Percentiles rank a stretch among this genome's conserved stretches.
phyloP scores from a whole-genome alignment of 2,797 vertebrate species.

The Hyperoplus immaculatus region DNA sequence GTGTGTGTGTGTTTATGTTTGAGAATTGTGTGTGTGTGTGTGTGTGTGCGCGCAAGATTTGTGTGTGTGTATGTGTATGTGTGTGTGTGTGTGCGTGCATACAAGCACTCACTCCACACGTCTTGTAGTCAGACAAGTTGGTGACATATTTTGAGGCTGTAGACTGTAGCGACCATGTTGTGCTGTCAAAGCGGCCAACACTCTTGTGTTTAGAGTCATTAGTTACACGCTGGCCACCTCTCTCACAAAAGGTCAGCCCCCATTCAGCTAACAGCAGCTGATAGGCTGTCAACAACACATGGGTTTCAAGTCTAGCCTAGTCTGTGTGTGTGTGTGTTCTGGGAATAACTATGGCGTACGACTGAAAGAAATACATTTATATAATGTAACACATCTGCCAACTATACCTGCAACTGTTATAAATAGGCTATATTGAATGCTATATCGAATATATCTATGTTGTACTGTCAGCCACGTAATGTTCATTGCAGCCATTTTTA shows the following conservation, averaged over 20 bases:
- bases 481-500: too few relatives aligned
- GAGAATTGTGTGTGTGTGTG: not conserved
- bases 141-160: not conserved
- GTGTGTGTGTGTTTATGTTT: not conserved
- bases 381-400: too few relatives aligned
- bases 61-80: too few relatives aligned
- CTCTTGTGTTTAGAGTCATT: constrained; percentile 36
- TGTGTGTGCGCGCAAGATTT: not conserved
- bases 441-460: too few relatives aligned
- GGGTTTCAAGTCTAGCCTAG: not conserved
- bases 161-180: not conserved
- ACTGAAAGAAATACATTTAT: too few relatives aligned
- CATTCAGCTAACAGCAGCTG: constrained; percentile 30
- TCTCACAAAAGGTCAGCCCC: constrained; percentile 33
- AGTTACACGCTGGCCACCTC: constrained; percentile 6
- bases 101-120: constrained; percentile 3
- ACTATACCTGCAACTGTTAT: too few relatives aligned
- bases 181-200: not conserved
- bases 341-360: not conserved
- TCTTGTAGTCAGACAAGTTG: not conserved
- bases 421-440: too few relatives aligned
- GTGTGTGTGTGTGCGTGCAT: not conserved
- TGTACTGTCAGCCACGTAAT: too few relatives aligned
- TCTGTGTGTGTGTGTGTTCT: not conserved
- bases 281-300: constrained; percentile 22